Evolutionary conservation across 2,797 vertebrate species (phyloP).

Genomic region (Xerus rutilus): DNA sequence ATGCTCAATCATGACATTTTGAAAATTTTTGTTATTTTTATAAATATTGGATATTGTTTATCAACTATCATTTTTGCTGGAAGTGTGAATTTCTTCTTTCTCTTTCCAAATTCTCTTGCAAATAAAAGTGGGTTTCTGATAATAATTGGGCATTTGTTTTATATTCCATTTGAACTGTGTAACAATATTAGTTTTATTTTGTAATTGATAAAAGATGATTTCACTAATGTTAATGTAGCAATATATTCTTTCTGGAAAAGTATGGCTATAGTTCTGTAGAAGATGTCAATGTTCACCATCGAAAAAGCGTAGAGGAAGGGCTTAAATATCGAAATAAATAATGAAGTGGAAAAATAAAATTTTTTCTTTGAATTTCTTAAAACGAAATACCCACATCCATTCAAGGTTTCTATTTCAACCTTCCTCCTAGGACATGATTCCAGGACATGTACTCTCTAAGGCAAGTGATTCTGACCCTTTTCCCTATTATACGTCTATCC

Average conservation of each 20-base stretch:
- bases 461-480: background rate
- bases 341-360: background rate
- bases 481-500: background rate
- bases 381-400: background rate
- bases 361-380: constrained; percentile 11
- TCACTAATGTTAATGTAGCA: background rate
- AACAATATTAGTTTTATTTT: background rate
- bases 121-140: background rate
- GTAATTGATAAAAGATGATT: background rate
- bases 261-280: background rate
- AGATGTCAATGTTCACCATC: background rate
- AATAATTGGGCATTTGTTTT: background rate
- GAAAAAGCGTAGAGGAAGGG: background rate
- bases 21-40: background rate
- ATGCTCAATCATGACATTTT: background rate
- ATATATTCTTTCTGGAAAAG: background rate
- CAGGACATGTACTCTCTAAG: background rate
- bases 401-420: constrained; percentile 4
- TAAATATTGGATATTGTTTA: background rate
- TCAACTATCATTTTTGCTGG: background rate
- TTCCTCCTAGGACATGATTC: background rate
- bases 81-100: background rate
- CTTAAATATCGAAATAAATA: constrained; percentile 22
- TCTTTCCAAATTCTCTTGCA: background rate
- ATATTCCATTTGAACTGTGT: background rate